Evolutionary conservation across 2,113 vertebrate species (phyloP).

Genomic region (Polypterus senegalus): DNA sequence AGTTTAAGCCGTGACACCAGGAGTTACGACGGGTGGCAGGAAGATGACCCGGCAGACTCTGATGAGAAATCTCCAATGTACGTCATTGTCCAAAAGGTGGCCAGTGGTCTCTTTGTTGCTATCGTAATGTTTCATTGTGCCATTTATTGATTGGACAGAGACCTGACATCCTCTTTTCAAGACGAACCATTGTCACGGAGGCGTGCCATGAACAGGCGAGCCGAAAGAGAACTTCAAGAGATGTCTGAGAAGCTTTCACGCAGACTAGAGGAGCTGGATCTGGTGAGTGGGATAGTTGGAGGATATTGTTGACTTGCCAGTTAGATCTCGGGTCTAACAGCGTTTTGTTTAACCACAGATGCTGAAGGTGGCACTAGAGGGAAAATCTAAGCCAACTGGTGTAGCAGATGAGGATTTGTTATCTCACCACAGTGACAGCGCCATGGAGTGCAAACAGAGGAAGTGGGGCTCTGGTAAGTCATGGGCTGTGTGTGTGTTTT

Average conservation of each 20-base stretch:
- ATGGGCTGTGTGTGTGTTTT: not conserved
- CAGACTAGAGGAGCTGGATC: conserved; percentile 68
- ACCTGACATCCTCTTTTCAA: conserved; percentile 12
- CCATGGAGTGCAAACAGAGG: conserved; percentile 48
- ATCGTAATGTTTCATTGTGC: no score
- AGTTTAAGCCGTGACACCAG: conserved; percentile 12
- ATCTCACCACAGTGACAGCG: conserved; percentile 69
- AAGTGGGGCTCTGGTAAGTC: conserved; percentile 45
- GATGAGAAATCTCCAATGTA: no score
- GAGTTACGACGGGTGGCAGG: conserved; percentile 17
- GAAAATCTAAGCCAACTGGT: conserved; percentile 26
- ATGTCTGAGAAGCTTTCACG: conserved; percentile 68
- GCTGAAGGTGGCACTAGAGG: conserved; percentile 66
- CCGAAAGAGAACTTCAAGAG: conserved; percentile 58
- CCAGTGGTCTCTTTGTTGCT: no score
- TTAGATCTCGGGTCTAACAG: not conserved
- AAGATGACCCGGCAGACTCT: conserved; percentile 2
- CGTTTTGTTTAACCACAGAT: conserved; percentile 45
- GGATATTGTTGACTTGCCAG: not conserved
- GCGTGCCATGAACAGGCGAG: conserved; percentile 42
- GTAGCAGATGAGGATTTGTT: conserved; percentile 52
- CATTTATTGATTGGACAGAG: conserved; percentile 6
- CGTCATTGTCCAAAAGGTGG: no score
- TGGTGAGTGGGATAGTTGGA: conserved; percentile 42
- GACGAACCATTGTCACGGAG: conserved; percentile 36